These are phyloP conservation scores for Poeciliopsis turneri DNA, from an alignment of 2,797 vertebrate genomes.

Conservation along the genomic window DNA sequence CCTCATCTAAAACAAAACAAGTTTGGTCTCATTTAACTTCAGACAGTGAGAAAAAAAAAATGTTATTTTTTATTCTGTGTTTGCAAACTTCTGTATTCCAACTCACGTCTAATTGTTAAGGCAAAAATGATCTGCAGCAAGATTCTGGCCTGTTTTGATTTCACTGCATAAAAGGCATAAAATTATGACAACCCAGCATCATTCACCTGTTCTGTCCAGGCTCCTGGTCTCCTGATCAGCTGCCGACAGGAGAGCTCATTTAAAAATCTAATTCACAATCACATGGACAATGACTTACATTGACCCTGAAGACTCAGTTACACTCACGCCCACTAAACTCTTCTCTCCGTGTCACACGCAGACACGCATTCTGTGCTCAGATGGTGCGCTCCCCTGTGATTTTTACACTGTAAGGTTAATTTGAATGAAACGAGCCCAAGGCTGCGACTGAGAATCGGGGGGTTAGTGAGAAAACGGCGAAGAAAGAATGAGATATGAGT, in stretches of 20 bases:
- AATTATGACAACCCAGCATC: neutral
- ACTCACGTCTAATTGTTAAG: neutral
- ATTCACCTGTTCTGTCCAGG: constrained; percentile 19
- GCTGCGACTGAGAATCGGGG: constrained; percentile 57
- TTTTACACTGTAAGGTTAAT: constrained; percentile 80
- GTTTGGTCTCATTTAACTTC: neutral
- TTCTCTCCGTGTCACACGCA: neutral
- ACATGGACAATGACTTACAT: constrained; percentile 64
- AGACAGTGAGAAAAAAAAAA: neutral
- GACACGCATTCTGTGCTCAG: constrained; percentile 23
- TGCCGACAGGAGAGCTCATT: constrained; percentile 58
- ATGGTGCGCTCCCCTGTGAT: constrained; percentile 62
- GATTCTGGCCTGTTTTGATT: neutral
- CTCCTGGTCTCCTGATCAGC: constrained; percentile 38
- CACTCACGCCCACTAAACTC: constrained; percentile 10
- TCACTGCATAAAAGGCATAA: neutral
- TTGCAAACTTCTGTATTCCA: neutral
- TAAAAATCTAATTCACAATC: constrained; percentile 73
- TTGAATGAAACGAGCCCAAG: constrained; percentile 72
- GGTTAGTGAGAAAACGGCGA: constrained; percentile 27
- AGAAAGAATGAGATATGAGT: constrained; percentile 21
- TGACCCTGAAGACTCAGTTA: constrained; percentile 51
- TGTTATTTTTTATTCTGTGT: neutral
- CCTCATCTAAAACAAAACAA: neutral
- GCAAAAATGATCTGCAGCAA: neutral